Conservation (phyloP, 2,888 invertebrate species). For the Melanostoma scalare region DNA sequence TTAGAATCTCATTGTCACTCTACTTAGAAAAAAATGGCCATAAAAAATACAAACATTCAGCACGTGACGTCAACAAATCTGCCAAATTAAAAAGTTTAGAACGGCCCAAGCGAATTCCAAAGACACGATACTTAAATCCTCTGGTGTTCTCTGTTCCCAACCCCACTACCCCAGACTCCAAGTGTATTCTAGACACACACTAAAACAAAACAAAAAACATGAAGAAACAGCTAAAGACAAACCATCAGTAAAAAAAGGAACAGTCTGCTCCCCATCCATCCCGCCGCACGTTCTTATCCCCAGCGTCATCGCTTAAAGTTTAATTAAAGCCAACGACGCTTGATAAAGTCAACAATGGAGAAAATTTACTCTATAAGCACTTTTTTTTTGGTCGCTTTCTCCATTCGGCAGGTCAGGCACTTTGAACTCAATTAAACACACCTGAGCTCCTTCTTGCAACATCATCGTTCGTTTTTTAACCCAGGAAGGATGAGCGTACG, state of each 20-base stretch:
- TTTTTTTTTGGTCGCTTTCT: conserved; percentile 35
- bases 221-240: conserved; percentile 12
- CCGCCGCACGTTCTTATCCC: conserved; percentile 44
- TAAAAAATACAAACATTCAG: conserved; percentile 14
- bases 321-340: conserved; percentile 72
- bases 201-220: neutral
- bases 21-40: conserved; percentile 4
- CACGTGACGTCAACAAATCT: conserved; percentile 44
- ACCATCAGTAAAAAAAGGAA: too few relatives aligned
- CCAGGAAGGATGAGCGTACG: conserved; percentile 8
- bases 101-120: conserved; percentile 37
- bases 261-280: neutral
- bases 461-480: conserved; percentile 12
- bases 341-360: conserved; percentile 71
- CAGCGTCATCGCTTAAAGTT: conserved; percentile 70
- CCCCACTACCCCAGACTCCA: neutral
- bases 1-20: conserved; percentile 6
- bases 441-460: conserved; percentile 61
- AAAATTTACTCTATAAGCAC: conserved; percentile 64
- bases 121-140: conserved; percentile 11
- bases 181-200: conserved; percentile 13
- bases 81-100: conserved; percentile 51
- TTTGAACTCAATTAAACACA: conserved; percentile 73
- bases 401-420: conserved; percentile 69
- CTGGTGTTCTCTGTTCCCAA: too few relatives aligned